These are phyloP conservation scores for Notothenia rossii DNA, from an alignment of 2,113 vertebrate genomes.

Conservation along the genomic window DNA sequence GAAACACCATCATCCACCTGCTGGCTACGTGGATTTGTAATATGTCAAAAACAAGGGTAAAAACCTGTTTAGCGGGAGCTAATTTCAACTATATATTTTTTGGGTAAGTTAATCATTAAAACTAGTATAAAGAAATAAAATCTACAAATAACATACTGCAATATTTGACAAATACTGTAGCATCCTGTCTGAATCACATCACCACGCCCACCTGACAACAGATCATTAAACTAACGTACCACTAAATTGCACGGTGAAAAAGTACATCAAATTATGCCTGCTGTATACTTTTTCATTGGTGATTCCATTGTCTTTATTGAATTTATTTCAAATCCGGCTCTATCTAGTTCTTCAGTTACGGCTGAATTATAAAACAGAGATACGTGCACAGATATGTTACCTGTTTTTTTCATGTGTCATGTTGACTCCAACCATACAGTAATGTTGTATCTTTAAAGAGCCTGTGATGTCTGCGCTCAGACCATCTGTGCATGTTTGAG, in stretches of 20 bases:
- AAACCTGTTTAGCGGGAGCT: too few relatives aligned
- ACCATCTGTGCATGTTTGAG: constrained; percentile 24
- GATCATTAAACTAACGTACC: too few relatives aligned
- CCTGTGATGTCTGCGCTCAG: not conserved
- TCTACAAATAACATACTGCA: not conserved
- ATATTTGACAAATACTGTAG: not conserved
- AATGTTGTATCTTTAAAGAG: not conserved
- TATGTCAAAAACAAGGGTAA: too few relatives aligned
- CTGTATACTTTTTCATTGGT: not conserved
- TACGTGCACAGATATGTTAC: not conserved
- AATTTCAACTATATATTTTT: not conserved
- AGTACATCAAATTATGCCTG: too few relatives aligned
- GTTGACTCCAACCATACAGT: not conserved
- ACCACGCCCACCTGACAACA: too few relatives aligned
- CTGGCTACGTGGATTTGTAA: too few relatives aligned
- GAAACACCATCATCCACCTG: too few relatives aligned
- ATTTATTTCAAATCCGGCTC: not conserved
- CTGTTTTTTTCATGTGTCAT: not conserved
- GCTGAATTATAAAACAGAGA: not conserved
- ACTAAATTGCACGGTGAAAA: too few relatives aligned
- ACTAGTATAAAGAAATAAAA: not conserved
- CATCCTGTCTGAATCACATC: too few relatives aligned
- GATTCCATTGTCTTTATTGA: too few relatives aligned
- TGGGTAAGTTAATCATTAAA: not conserved
- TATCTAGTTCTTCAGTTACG: not conserved